These are phyloP conservation scores for Apis cerana DNA, from an alignment of 1,140 invertebrate species.

Conservation along the genomic window DNA sequence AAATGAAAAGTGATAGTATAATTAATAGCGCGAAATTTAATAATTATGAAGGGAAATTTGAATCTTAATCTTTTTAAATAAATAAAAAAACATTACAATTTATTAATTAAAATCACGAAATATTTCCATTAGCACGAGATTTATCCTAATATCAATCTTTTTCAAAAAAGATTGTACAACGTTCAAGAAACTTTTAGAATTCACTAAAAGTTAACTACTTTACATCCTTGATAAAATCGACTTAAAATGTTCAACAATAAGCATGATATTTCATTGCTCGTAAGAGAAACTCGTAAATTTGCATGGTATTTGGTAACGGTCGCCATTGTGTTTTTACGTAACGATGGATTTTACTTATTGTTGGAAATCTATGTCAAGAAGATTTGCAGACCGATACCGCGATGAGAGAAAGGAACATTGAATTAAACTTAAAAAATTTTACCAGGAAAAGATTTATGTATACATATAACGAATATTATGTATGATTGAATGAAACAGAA, in stretches of 20 bases:
- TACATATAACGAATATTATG: neutral
- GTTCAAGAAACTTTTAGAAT: neutral
- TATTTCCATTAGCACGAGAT: neutral
- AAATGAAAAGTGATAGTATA: too few species aligned
- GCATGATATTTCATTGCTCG: neutral
- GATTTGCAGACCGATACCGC: neutral
- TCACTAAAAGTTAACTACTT: neutral
- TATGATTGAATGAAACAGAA: too few species aligned
- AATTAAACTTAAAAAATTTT: neutral
- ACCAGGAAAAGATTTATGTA: neutral
- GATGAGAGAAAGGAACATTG: constrained; percentile 10
- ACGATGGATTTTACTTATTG: constrained; percentile 33
- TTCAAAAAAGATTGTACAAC: neutral
- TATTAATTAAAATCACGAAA: neutral
- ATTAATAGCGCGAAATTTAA: neutral
- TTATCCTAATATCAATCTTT: neutral
- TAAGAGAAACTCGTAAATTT: constrained; percentile 24
- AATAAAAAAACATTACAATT: neutral
- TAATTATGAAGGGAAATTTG: neutral
- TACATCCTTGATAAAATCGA: neutral
- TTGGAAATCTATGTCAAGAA: constrained; percentile 37
- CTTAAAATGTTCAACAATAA: neutral
- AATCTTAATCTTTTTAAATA: too few species aligned
- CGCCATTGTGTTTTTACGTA: constrained; percentile 30
- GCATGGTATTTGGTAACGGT: constrained; percentile 9